phyloP scores from a whole-genome alignment of 2,113 vertebrate species.

The Sylvilagus bachmani region DNA sequence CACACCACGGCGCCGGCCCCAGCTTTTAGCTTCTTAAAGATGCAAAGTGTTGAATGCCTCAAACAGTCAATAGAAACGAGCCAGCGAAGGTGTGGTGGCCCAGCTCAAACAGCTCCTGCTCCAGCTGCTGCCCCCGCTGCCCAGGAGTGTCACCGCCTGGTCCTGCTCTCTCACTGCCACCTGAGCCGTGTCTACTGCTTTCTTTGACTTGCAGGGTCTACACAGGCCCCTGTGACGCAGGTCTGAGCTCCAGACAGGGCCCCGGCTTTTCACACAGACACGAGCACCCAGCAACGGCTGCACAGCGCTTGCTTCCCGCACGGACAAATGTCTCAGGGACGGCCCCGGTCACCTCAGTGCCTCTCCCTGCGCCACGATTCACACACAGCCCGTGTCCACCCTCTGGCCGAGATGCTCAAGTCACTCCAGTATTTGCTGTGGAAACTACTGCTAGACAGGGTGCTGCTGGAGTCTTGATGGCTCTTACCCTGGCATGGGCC shows the following conservation, averaged over 20 bases:
- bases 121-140: neutral
- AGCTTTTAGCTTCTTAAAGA: neutral
- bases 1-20: too few species aligned
- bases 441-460: neutral
- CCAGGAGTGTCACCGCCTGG: neutral
- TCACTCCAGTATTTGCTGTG: too few species aligned
- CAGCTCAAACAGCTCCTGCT: neutral
- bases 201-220: neutral
- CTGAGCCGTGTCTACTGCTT: too few species aligned
- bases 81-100: neutral
- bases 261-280: neutral
- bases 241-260: neutral
- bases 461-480: accelerated
- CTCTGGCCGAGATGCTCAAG: neutral
- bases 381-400: neutral
- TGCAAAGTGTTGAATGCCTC: neutral
- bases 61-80: slow-evolving; percentile 1
- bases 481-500: too few species aligned
- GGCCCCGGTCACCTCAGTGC: neutral
- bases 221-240: neutral
- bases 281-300: too few species aligned
- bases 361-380: neutral
- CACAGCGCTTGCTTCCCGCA: too few species aligned
- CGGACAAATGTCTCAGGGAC: neutral
- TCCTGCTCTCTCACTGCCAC: too few species aligned